phyloP scores from a whole-genome alignment of 2,797 vertebrate genomes.

The Morus bassanus region DNA sequence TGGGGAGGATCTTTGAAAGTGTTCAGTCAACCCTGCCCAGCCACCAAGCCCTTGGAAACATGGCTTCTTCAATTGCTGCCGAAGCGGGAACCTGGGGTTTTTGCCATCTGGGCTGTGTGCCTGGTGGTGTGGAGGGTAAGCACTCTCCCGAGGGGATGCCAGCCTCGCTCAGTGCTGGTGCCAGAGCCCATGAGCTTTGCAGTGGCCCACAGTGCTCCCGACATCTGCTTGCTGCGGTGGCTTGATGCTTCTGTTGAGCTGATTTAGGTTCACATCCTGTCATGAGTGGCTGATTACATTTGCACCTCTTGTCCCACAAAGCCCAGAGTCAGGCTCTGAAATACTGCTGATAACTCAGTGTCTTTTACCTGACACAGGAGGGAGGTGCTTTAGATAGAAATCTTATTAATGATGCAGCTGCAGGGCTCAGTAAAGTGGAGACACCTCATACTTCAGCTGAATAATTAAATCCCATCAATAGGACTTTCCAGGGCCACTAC shows the following conservation, averaged over 20 bases:
- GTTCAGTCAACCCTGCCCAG: neutral
- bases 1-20: neutral
- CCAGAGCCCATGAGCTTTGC: neutral
- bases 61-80: neutral
- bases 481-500: neutral
- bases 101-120: neutral
- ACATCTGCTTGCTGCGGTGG: fast-evolving
- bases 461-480: constrained; percentile 41
- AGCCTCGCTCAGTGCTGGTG: fast-evolving
- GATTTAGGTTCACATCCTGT: neutral
- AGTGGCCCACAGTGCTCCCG: neutral
- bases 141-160: neutral
- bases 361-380: neutral
- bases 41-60: neutral
- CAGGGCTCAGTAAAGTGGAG: constrained; percentile 8
- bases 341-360: neutral
- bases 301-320: neutral
- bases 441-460: constrained; percentile 11
- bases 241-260: neutral
- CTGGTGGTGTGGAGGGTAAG: neutral
- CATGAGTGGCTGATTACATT: neutral
- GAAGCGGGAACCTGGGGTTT: neutral
- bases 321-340: neutral
- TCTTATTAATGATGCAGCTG: constrained; percentile 42
- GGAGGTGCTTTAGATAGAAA: neutral